Percentiles rank a stretch among this genome's conserved stretches.
These are phyloP conservation scores for Hydrolagus colliei DNA, from an alignment of 2,797 vertebrate genomes.

Conservation along the genomic window DNA sequence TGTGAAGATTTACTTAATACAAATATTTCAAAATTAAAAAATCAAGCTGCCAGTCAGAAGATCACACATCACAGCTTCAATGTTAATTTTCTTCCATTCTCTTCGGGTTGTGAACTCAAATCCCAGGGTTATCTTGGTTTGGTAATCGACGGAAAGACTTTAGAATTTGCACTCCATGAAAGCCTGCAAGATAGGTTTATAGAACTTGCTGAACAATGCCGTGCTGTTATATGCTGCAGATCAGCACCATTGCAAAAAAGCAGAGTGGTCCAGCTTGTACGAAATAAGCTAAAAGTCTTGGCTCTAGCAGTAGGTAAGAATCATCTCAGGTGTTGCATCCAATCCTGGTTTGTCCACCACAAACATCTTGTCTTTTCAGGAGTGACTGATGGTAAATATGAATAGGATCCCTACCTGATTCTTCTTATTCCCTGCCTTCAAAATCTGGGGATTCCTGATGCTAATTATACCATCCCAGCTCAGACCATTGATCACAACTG, in stretches of 20 bases:
- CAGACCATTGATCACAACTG: background rate
- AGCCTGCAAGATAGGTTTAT: conserved; percentile 65
- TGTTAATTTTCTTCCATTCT: conserved; percentile 13
- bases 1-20: conserved; percentile 61
- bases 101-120: background rate
- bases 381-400: background rate
- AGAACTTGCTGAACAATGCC: conserved; percentile 65
- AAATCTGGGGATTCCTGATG: background rate
- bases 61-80: accelerated
- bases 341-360: background rate
- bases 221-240: conserved; percentile 82
- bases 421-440: background rate
- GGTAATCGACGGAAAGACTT: conserved; percentile 73
- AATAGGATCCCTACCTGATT: background rate
- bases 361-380: background rate
- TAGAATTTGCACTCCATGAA: conserved; percentile 74
- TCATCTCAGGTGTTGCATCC: background rate
- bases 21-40: conserved; percentile 58
- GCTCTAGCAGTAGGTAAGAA: conserved; percentile 80
- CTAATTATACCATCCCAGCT: background rate
- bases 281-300: conserved; percentile 69
- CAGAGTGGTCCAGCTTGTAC: conserved; percentile 73
- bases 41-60: conserved; percentile 10
- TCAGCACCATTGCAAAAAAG: conserved; percentile 92
- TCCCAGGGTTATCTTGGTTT: conserved; percentile 52